These are phyloP conservation scores for Danionella dracula DNA, from an alignment of 2,797 vertebrate species.

Conservation along the genomic window DNA sequence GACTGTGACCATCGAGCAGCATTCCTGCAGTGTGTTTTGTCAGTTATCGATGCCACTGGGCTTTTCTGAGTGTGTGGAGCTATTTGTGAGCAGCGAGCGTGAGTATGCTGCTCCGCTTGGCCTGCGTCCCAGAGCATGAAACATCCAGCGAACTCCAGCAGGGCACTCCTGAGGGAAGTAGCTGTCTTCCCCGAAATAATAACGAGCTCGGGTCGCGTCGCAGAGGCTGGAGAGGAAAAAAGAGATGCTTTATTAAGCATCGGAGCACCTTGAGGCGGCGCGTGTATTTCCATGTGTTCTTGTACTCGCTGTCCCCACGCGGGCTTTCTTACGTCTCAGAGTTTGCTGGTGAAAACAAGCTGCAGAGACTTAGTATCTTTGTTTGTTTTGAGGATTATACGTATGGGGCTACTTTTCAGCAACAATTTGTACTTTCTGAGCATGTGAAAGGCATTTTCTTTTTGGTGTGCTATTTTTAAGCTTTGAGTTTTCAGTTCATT, in stretches of 20 bases:
- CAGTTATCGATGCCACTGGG: conserved; percentile 38
- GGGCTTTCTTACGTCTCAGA: conserved; percentile 11
- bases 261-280: conserved; percentile 27
- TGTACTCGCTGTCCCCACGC: conserved; percentile 19
- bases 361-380: too few species aligned
- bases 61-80: conserved; percentile 28
- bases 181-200: conserved; percentile 73
- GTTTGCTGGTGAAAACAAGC: too few species aligned
- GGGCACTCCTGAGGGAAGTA: conserved; percentile 70
- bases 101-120: conserved; percentile 58
- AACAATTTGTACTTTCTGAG: too few species aligned
- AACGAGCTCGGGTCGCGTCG: conserved; percentile 57
- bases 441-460: too few species aligned
- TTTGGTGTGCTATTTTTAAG: too few species aligned
- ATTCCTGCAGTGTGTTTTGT: conserved; percentile 41
- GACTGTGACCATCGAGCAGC: conserved; percentile 30
- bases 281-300: conserved; percentile 33
- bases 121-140: conserved; percentile 64
- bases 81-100: conserved; percentile 31
- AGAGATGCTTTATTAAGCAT: conserved; percentile 42
- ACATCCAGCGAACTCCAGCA: conserved; percentile 67
- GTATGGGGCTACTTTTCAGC: too few species aligned
- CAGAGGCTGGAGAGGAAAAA: conserved; percentile 43
- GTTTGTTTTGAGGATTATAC: too few species aligned
- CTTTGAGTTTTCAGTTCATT: too few species aligned